Base-by-base conservation (phyloP, 2,888 invertebrate species). In the Smittia aterrima region DNA sequence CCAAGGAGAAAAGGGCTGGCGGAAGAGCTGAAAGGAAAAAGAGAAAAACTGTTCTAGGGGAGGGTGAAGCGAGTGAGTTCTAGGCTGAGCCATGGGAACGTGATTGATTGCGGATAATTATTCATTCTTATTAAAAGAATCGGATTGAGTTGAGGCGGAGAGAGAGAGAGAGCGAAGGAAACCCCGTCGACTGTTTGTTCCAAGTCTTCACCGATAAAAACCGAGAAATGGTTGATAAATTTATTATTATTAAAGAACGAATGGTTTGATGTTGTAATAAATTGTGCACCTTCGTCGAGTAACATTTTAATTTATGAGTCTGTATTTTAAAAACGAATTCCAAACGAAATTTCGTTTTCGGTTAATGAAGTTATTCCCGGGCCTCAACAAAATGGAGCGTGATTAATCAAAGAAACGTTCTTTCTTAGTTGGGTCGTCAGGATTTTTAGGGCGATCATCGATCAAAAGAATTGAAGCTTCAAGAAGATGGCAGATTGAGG, bases 21-120 rank as follows among this genome's bases (percentile, higher is more conserved):
- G 27, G 24, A 64, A 64, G 24, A n/a, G 62, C 20, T 64, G 27
- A 11, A 40, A 66, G 32, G 32, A 66, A 9, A 27, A 18, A 66
- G 9, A 25, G 32, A 66, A 32, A 67, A 67, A 66, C 11, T 38
- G n/a, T 22, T 47, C 3, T 18, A 22, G 24, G 24, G 70, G 18
- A 70, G 53, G 53, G 53, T 41, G 24, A 58, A 18, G 9, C 13
- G 47, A 47, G 13, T 38, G 4, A 4, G 4, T 47, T 58, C 18
- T 58, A 53, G 54, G 54, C 9, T 53, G 13, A 54, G 54, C n/a
- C 13, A 13, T 20, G 24, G 3, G 41, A 53, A 53, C n/a, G 70
- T 70, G 70, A 70, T 70, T 70, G 70, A 70, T 70, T 24, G 54
- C 11, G 9, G 54, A 27, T 70, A 70, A 70, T 70, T 70, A 70